Conservation (phyloP, 2,113 vertebrate genomes). For the Zapornia atra region DNA sequence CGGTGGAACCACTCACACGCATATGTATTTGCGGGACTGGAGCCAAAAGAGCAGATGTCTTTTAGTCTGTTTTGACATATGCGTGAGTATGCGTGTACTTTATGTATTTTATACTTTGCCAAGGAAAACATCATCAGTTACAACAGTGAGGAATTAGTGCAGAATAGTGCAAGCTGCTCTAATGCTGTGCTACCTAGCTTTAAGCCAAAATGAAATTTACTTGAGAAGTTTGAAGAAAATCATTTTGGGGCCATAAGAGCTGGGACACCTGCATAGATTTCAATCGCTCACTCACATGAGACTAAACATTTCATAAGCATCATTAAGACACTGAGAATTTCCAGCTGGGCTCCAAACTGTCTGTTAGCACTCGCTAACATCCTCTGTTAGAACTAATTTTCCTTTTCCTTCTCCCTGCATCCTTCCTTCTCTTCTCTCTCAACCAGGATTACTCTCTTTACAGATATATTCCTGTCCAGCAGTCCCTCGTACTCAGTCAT, state of each 20-base stretch:
- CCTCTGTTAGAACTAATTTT: background rate
- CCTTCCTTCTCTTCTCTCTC: background rate
- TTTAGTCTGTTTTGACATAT: slow-evolving; percentile 38
- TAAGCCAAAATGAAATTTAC: slow-evolving; percentile 5
- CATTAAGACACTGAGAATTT: background rate
- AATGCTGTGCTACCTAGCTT: background rate
- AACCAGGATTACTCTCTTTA: background rate
- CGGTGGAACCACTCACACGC: background rate
- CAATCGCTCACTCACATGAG: background rate
- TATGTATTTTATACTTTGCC: slow-evolving; percentile 9
- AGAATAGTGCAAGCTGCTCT: background rate
- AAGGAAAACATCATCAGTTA: slow-evolving; percentile 30
- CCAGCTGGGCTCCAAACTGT: background rate
- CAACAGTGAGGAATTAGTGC: background rate
- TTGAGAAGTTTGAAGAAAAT: background rate
- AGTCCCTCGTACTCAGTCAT: background rate
- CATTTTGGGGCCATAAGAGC: background rate
- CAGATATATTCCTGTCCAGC: background rate
- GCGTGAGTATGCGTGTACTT: background rate
- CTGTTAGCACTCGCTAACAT: background rate
- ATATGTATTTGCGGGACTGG: background rate
- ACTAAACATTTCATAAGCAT: slow-evolving; percentile 26
- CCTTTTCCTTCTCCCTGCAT: background rate
- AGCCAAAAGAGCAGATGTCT: slow-evolving; percentile 47
- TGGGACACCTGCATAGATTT: background rate